Evolutionary conservation across 2,888 invertebrate genomes (phyloP), one percentile per base, ranked within the genome.

Genomic region (Drosophila mercatorum): DNA sequence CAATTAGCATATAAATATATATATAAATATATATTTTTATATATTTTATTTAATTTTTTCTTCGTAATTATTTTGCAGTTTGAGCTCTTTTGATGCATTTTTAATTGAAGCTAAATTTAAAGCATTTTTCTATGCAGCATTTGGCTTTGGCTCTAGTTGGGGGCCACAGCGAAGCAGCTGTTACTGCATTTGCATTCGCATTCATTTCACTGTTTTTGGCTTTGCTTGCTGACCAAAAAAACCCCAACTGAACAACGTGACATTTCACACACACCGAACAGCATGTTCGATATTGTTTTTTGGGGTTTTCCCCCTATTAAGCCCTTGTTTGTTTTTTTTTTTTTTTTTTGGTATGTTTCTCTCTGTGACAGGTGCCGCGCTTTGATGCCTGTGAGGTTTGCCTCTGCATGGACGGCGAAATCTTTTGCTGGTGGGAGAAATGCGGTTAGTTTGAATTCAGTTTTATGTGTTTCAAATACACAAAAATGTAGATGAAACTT

Each of bases 381-480:
- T 91, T 92, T 56, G 95, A 95, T 91, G 94, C 93, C 36, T 95
- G 95, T 88, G 95, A 95, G 90, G 94, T 95, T 79, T 95, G 95
- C 87, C 92, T 95, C 49, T 95, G 95, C 88, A 93, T 95, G 83
- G 95, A 95, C 81, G 95, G 95, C 8, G 95, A 95, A 89, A 94
- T 95, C 93, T 95, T 95, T 89, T 95, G 95, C 91, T 95, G 95
- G 95, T 95, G 95, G 95, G 94, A 95, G 89, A 94, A 94, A 88
- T 95, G 95, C 88, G 94, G 94, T 92, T 91, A 92, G 91, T 91
- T 78, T 64, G 66, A 68, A 70, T 64, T 65, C 77, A 75, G 72
- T 69, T 68, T 72, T 71, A 56, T 71, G 70, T 72, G 69, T 56
- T 52, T 57, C 68, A 64, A 63, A 63, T 55, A 43, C 57, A 70